Evolutionary conservation across 2,113 vertebrate species (phyloP).

Genomic region (Passer montanus): DNA sequence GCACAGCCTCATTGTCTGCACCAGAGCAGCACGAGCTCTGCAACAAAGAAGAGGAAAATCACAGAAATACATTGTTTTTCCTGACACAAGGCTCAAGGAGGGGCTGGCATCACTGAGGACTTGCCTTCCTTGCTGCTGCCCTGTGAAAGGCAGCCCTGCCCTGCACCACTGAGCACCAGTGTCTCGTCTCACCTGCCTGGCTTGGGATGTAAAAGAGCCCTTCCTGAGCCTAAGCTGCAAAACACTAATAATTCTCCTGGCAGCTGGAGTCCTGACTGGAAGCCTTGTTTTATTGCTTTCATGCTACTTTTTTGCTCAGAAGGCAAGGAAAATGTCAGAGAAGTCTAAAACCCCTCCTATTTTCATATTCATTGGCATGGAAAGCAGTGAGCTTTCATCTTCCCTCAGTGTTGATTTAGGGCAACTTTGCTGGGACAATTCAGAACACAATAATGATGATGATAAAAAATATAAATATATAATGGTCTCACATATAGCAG

Average conservation of each 20-base stretch:
- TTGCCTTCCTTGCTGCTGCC: neutral
- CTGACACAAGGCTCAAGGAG: neutral
- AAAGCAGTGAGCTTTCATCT: neutral
- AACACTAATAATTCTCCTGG: neutral
- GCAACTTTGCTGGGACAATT: neutral
- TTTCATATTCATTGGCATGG: neutral
- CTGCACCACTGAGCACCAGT: neutral
- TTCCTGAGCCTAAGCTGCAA: neutral
- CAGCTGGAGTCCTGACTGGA: neutral
- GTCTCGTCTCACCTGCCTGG: neutral
- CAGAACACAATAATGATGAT: neutral
- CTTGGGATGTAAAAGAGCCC: neutral
- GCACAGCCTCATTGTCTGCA: neutral
- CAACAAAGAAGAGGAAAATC: neutral
- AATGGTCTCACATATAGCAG: neutral
- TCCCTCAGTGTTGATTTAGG: neutral
- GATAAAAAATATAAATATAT: neutral
- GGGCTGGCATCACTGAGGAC: neutral
- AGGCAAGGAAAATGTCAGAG: neutral
- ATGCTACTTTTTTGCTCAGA: neutral
- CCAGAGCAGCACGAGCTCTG: neutral
- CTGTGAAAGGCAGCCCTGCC: neutral
- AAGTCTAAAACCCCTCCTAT: neutral
- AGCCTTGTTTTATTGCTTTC: constrained; percentile 10
- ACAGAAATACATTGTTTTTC: neutral